These are phyloP conservation scores for Liolophura sinensis DNA, from an alignment of 1,140 invertebrate species.

Conservation along the genomic window DNA sequence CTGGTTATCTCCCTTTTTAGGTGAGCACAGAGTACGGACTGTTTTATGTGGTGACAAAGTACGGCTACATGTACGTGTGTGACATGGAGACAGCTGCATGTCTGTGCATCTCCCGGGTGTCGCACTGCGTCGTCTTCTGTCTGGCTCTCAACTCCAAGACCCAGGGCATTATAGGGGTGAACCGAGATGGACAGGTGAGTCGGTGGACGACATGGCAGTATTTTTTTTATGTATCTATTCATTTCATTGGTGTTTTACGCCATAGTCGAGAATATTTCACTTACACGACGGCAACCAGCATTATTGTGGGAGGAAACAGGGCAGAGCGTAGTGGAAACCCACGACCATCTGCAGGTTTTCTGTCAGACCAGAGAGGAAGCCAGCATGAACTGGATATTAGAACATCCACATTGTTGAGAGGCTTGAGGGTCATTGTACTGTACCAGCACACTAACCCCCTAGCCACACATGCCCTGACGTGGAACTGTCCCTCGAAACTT, in stretches of 20 bases:
- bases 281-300: no score
- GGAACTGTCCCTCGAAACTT: no score
- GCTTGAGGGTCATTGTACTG: no score
- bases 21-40: slow-evolving; percentile 54
- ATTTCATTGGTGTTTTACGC: no score
- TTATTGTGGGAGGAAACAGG: no score
- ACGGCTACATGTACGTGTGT: slow-evolving; percentile 57
- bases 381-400: no score
- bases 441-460: no score
- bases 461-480: no score
- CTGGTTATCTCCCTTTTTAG: slow-evolving; percentile 28
- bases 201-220: not conserved
- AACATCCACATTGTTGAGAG: not conserved
- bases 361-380: no score
- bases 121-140: slow-evolving; percentile 53
- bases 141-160: slow-evolving; percentile 54
- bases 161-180: slow-evolving; percentile 56
- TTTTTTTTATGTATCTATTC: no score
- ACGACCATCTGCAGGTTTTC: slow-evolving; percentile 5
- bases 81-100: slow-evolving; percentile 57
- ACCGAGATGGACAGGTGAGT: slow-evolving; percentile 55
- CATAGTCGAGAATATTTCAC: no score
- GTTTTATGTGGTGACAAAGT: slow-evolving; percentile 58
- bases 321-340: no score
- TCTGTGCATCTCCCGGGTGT: slow-evolving; percentile 50